phyloP scores from a whole-genome alignment of 1,140 invertebrate genomes.

The Agrypnia vestita region DNA sequence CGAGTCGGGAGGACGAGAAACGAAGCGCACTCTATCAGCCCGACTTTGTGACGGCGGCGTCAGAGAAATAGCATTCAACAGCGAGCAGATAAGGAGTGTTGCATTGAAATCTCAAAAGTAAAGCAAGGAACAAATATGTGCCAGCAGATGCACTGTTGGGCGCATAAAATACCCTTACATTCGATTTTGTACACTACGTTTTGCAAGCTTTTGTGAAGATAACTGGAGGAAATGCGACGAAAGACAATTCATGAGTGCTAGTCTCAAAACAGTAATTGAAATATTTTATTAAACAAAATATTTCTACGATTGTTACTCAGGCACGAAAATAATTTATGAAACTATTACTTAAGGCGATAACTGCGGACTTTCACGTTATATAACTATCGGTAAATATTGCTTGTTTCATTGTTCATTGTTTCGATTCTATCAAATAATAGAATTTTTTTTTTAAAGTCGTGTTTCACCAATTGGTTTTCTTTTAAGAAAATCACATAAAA shows the following conservation, averaged over 20 bases:
- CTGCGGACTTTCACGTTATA: too few species aligned
- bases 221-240: constrained; percentile 1
- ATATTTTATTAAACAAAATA: neutral
- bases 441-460: too few species aligned
- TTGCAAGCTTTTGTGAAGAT: constrained; percentile 2
- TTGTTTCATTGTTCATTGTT: too few species aligned
- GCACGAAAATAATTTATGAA: too few species aligned
- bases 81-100: constrained; percentile 27
- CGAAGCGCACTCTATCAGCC: constrained; percentile 22
- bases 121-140: constrained; percentile 14
- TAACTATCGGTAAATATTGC: too few species aligned
- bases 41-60: constrained; percentile 12
- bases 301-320: neutral
- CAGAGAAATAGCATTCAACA: constrained; percentile 23
- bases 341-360: too few species aligned
- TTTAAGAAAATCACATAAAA: too few species aligned
- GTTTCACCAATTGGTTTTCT: too few species aligned
- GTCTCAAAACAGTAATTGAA: neutral
- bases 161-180: constrained; percentile 10
- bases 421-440: too few species aligned
- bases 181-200: constrained; percentile 25
- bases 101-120: constrained; percentile 22
- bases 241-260: neutral
- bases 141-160: neutral
- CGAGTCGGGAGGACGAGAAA: neutral